Conservation (phyloP, 2,797 vertebrate genomes). For the Xenops minutus region DNA sequence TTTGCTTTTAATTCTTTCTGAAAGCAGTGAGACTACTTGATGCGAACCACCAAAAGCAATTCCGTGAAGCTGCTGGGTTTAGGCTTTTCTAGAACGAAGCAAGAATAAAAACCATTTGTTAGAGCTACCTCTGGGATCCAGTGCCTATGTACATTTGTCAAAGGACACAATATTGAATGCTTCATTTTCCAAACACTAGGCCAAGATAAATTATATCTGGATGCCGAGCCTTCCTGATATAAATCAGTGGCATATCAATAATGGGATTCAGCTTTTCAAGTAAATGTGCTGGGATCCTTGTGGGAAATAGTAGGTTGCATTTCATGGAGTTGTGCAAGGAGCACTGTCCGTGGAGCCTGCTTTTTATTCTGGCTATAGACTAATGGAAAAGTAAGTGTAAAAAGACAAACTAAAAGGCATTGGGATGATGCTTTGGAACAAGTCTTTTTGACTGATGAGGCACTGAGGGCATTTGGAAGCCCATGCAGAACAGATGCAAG, state of each 20-base stretch:
- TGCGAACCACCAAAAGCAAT: conserved; percentile 11
- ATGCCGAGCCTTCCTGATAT: conserved; percentile 61
- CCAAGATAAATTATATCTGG: conserved; percentile 74
- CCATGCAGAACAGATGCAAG: not conserved
- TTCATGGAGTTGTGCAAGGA: conserved; percentile 12
- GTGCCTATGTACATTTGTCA: conserved; percentile 71
- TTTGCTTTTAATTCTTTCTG: conserved; percentile 3
- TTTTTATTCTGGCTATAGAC: conserved; percentile 17
- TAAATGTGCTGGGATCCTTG: conserved; percentile 38
- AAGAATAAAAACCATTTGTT: conserved; percentile 71
- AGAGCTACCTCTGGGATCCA: conserved; percentile 68
- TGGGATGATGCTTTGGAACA: not conserved
- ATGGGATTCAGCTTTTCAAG: conserved; percentile 53
- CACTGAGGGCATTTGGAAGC: not conserved
- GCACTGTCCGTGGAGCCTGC: not conserved
- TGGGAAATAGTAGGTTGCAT: conserved; percentile 41
- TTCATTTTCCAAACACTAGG: conserved; percentile 72
- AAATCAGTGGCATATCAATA: conserved; percentile 77
- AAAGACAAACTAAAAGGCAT: not conserved
- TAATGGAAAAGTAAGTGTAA: conserved; percentile 16
- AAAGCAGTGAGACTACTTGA: not conserved
- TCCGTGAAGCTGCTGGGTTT: conserved; percentile 19
- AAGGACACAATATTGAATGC: conserved; percentile 69
- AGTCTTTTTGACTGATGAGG: not conserved
- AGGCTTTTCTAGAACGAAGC: conserved; percentile 37